These are phyloP conservation scores for Drosophila anomalata DNA, from an alignment of 2,888 invertebrate species.

Conservation along the genomic window DNA sequence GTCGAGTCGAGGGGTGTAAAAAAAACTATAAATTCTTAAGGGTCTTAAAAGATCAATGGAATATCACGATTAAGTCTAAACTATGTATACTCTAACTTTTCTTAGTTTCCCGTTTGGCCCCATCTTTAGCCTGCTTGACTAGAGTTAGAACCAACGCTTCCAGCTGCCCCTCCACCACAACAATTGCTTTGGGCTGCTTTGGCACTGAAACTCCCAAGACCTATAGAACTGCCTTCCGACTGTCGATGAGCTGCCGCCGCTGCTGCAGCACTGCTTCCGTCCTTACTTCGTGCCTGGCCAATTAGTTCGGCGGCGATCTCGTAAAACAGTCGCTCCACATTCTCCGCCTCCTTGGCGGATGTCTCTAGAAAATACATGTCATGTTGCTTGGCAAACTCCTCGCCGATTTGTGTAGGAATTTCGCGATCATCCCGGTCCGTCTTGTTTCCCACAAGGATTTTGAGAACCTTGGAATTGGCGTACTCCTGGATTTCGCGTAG, in stretches of 20 bases:
- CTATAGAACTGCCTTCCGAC: conserved; percentile 70
- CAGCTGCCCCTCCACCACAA: conserved; percentile 54
- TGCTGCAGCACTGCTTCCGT: conserved; percentile 65
- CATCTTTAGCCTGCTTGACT: conserved; percentile 62
- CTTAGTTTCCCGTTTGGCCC: conserved; percentile 22
- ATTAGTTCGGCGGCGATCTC: conserved; percentile 97
- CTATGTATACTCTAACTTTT: conserved; percentile 33
- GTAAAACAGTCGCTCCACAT: conserved; percentile 97
- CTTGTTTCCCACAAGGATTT: conserved; percentile 91
- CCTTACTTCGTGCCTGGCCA: conserved; percentile 95
- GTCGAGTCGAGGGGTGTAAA: neutral
- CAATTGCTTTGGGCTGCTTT: conserved; percentile 79
- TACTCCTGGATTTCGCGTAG: conserved; percentile 98
- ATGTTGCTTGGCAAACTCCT: conserved; percentile 97
- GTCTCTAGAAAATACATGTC: conserved; percentile 99
- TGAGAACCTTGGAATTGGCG: conserved; percentile 93
- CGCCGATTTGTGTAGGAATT: conserved; percentile 94
- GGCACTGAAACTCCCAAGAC: conserved; percentile 69
- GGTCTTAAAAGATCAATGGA: conserved; percentile 26
- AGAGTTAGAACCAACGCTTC: conserved; percentile 49
- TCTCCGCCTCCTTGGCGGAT: conserved; percentile 98
- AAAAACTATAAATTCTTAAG: conserved; percentile 5
- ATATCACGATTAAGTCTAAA: conserved; percentile 36
- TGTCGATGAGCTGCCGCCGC: conserved; percentile 68
- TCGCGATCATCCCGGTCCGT: conserved; percentile 98